Evolutionary conservation across 1,140 invertebrate species (phyloP).

Genomic region (Philotrypesis tridentata): DNA sequence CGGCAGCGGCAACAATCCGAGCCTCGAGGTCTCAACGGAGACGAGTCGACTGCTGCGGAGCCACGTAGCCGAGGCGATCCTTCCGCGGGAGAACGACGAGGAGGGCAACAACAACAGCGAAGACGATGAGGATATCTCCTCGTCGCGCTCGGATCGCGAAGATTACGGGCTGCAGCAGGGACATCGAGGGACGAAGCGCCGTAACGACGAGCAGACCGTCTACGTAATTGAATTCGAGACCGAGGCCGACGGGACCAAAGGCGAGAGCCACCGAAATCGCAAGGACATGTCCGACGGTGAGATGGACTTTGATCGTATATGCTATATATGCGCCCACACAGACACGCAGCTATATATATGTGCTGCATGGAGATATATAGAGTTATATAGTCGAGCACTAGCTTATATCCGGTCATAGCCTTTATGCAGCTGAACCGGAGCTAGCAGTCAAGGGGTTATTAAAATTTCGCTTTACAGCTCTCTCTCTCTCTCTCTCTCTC

Average conservation of each 20-base stretch:
- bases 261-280: slow-evolving; percentile 55
- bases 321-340: no score
- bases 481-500: no score
- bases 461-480: neutral
- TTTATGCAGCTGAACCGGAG: neutral
- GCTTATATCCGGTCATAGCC: neutral
- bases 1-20: neutral
- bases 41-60: neutral
- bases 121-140: neutral
- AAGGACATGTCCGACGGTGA: slow-evolving; percentile 58
- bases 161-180: neutral
- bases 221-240: slow-evolving; percentile 65
- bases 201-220: slow-evolving; percentile 56
- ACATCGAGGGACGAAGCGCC: neutral
- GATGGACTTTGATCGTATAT: neutral
- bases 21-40: neutral
- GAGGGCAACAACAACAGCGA: slow-evolving; percentile 28
- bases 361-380: neutral
- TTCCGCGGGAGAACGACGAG: slow-evolving; percentile 27
- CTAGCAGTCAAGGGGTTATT: neutral
- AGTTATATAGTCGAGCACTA: neutral
- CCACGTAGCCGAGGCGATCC: neutral
- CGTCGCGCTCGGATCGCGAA: neutral
- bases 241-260: slow-evolving; percentile 59
- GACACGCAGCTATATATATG: neutral